A percentile compares a stretch with the other conserved stretches of the same genome.
Evolutionary conservation across 53 echinoderm and acorn worm species (phyloP).

Genomic region (Pentamera pediparva): DNA sequence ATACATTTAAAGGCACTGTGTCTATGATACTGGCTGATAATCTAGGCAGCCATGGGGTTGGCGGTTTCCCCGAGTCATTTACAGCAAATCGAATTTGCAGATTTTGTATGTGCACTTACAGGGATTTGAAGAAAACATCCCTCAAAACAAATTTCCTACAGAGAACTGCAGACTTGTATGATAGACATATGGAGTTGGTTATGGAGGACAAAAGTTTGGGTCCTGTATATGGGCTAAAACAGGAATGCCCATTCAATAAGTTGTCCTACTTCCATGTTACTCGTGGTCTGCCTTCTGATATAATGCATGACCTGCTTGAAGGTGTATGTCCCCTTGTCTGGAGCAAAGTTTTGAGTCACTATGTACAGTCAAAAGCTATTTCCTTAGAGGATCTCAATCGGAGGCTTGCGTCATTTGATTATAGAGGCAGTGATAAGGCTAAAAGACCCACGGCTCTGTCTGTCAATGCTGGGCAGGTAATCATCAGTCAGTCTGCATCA

Average conservation of each 20-base stretch:
- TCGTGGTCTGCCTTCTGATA: conserved; percentile 40
- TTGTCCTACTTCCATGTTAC: conserved; percentile 36
- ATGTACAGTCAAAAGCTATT: not conserved
- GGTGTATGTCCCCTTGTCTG: conserved; percentile 9
- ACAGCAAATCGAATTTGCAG: conserved; percentile 31
- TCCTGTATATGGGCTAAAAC: conserved; percentile 42
- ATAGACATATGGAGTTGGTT: conserved; percentile 14
- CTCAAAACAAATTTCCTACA: not conserved
- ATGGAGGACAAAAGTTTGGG: not conserved
- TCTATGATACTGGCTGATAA: conserved; percentile 40
- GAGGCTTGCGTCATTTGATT: not conserved
- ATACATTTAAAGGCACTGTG: conserved; percentile 26
- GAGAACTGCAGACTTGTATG: conserved; percentile 16
- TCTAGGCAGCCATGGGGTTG: conserved; percentile 42
- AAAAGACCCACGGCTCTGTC: not conserved
- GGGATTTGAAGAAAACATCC: conserved; percentile 9
- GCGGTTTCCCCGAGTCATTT: conserved; percentile 39
- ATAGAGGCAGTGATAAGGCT: conserved; percentile 7
- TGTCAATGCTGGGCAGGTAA: not conserved
- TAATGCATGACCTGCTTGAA: conserved; percentile 40
- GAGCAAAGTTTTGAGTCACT: conserved; percentile 6
- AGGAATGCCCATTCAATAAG: conserved; percentile 23
- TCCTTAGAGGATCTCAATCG: not conserved
- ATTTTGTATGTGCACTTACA: conserved; percentile 24
- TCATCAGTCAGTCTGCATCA: conserved; percentile 2